A percentile compares a stretch with the other conserved stretches of the same genome.
phyloP scores from a whole-genome alignment of 2,113 vertebrate species.

The Piprites chloris region DNA sequence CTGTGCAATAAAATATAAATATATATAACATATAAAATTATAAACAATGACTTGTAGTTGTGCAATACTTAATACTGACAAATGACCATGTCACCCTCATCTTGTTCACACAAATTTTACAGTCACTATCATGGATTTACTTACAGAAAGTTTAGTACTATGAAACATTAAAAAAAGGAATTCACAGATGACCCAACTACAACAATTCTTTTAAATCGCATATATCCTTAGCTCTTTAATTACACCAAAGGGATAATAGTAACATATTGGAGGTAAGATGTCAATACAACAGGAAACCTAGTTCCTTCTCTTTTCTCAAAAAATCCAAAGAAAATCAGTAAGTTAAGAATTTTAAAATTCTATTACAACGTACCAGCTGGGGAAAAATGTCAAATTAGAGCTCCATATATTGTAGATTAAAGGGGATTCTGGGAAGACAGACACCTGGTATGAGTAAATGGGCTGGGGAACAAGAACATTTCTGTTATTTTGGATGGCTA shows the following conservation, averaged over 20 bases:
- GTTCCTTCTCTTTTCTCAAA: not conserved
- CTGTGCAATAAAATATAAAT: not conserved
- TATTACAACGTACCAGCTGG: not conserved
- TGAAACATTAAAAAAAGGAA: not conserved
- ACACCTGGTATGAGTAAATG: not conserved
- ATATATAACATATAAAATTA: not conserved
- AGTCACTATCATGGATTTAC: not conserved
- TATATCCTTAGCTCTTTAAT: not conserved
- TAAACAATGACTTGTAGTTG: not conserved
- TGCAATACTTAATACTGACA: not conserved
- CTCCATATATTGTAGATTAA: not conserved
- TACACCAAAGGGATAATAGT: not conserved
- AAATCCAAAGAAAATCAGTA: not conserved
- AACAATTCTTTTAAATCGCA: accelerated
- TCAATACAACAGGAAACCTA: not conserved
- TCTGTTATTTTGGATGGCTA: not conserved
- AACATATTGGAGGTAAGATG: not conserved
- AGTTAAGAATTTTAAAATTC: not conserved
- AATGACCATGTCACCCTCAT: not conserved
- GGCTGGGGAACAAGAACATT: not conserved
- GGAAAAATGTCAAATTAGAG: not conserved
- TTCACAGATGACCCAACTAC: not conserved
- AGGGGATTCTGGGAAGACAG: not conserved
- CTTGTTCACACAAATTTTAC: not conserved
- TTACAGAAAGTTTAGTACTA: not conserved